These are phyloP conservation scores for Anas georgica DNA, from an alignment of 2,797 vertebrate genomes.

Conservation along the genomic window DNA sequence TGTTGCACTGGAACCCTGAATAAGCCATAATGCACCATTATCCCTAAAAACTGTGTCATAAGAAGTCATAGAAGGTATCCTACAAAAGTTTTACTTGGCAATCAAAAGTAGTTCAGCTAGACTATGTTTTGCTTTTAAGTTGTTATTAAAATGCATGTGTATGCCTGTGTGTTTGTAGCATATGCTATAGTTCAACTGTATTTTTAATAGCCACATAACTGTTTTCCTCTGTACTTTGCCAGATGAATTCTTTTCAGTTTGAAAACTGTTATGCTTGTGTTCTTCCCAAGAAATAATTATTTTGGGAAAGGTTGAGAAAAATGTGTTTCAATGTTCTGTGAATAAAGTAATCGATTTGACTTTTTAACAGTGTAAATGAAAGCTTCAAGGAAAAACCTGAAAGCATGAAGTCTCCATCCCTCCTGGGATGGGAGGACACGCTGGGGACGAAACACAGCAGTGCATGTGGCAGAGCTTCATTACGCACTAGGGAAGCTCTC, in stretches of 20 bases:
- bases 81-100: conserved; percentile 42
- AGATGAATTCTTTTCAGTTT: conserved; percentile 57
- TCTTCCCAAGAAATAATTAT: conserved; percentile 43
- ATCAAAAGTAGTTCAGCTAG: conserved; percentile 13
- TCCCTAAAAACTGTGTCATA: conserved; percentile 18
- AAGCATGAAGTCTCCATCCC: not conserved
- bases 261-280: conserved; percentile 50
- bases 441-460: not conserved
- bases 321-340: not conserved
- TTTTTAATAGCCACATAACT: conserved; percentile 53
- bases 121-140: conserved; percentile 39
- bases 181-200: conserved; percentile 54
- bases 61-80: conserved; percentile 25
- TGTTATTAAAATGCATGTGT: conserved; percentile 42
- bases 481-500: not conserved
- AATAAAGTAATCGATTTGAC: not conserved
- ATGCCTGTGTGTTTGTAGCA: conserved; percentile 23
- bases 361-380: not conserved
- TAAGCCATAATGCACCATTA: conserved; percentile 12
- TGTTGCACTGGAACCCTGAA: not conserved
- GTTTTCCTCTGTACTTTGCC: conserved; percentile 35
- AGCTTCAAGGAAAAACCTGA: not conserved
- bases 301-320: conserved; percentile 26
- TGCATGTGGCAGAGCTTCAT: fast-evolving
- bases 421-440: fast-evolving